Base-by-base conservation (phyloP, 2,797 vertebrate species). In the Enteromius trimaculatus region DNA sequence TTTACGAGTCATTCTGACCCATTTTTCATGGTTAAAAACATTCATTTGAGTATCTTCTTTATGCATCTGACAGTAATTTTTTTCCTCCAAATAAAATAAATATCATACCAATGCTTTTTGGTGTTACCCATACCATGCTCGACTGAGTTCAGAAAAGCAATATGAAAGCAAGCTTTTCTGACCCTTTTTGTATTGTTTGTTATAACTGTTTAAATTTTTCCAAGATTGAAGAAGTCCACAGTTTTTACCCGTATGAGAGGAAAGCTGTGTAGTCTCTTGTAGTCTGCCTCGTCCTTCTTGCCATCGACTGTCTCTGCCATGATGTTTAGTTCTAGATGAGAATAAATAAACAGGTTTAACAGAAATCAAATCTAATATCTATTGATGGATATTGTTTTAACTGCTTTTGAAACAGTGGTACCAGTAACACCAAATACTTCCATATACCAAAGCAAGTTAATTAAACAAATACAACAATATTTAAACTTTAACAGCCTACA, bases 241-340 rank as follows among this genome's bases (percentile, higher is more conserved):
- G 49, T 34, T 26, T 93, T 95, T 92, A 96, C 95, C 93, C 95
- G 92, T 84, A 96, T 94, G 84, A 96, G 92, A 29, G 95, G 95
- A 88, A 96, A 96, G 88, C 90, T 95, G 87, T 96, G 95, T 83
- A 96, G 92, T 53, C 95, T 92, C 88, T 96, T 96, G 89, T 95
- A 95, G 83, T 96, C 95, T 65, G 95, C 93, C 13, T 96, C 95
- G 0, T 96, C 95, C 86, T 96, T 96, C 87, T 95, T 96, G 74
- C 92, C 92, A 83, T 96, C 95, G 75, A 91, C 92, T 0, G 90
- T 91, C 81, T 96, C 95, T 60, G 83, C 83, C 83, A 84, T 84
- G 21, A 66, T 60, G n/a, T 19, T 47, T 2, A 31, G 13, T 3
- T 42, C 62, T 80, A 39, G 17, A 29, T 31, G 23, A 77, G 34